These are phyloP conservation scores for Piprites chloris DNA, from an alignment of 2,113 vertebrate species.

Conservation along the genomic window DNA sequence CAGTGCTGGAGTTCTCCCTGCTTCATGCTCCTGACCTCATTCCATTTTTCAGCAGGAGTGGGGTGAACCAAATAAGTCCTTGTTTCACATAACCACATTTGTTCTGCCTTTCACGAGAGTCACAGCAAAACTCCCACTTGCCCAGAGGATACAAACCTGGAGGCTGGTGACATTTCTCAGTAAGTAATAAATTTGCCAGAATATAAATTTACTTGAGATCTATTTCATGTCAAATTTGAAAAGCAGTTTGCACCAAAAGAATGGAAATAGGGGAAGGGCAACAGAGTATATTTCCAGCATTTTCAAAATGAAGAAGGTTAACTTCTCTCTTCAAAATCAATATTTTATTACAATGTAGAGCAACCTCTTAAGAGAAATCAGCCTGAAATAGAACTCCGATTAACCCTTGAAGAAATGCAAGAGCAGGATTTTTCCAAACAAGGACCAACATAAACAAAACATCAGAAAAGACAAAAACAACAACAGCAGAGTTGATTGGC, in stretches of 20 bases:
- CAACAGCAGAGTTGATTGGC: not conserved
- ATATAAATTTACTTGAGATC: not conserved
- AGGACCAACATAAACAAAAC: not conserved
- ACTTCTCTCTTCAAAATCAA: not conserved
- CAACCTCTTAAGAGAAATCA: not conserved
- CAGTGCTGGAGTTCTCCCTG: not conserved
- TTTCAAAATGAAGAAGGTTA: not conserved
- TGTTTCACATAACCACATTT: slow-evolving; percentile 31
- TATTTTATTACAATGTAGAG: not conserved
- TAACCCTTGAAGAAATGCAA: not conserved
- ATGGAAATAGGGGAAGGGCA: not conserved
- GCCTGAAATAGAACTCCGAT: not conserved
- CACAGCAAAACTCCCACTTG: not conserved
- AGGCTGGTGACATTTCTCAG: not conserved
- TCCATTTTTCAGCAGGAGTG: not conserved
- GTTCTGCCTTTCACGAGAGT: not conserved
- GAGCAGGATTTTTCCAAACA: not conserved
- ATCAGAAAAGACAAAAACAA: not conserved
- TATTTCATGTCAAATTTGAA: not conserved
- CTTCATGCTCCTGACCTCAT: not conserved
- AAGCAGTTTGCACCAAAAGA: not conserved
- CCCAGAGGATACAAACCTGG: not conserved
- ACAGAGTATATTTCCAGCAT: not conserved
- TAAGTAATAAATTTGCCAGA: not conserved
- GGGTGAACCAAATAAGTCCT: not conserved